Conservation (phyloP, 2,888 invertebrate genomes). For the Drosophila pseudotakahashii region DNA sequence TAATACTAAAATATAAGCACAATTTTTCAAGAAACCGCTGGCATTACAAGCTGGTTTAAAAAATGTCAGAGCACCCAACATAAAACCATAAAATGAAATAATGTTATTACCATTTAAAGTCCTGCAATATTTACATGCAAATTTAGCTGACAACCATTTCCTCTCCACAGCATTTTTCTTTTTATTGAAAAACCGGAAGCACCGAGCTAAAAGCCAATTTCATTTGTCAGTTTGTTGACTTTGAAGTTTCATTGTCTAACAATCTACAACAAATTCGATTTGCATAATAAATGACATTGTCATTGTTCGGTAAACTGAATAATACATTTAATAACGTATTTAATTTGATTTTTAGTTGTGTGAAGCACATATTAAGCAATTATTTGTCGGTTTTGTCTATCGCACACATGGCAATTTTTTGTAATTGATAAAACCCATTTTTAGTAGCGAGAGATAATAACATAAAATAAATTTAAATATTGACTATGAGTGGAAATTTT, state of each 20-base stretch:
- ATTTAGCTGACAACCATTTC: not conserved
- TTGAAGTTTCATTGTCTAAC: constrained; percentile 59
- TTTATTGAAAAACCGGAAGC: not conserved
- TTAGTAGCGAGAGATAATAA: too few relatives aligned
- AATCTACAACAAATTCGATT: constrained; percentile 48
- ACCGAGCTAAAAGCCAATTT: constrained; percentile 1
- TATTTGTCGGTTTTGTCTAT: constrained; percentile 1
- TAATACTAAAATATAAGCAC: constrained; percentile 13
- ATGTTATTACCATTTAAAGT: not conserved
- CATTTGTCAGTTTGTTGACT: constrained; percentile 57
- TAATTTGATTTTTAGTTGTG: constrained; percentile 10
- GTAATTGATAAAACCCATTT: not conserved
- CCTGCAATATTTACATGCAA: not conserved
- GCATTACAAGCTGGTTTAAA: not conserved
- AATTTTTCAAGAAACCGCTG: not conserved
- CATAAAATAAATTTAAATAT: constrained; percentile 1
- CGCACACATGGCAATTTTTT: not conserved
- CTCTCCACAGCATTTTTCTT: not conserved
- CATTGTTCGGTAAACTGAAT: constrained; percentile 3
- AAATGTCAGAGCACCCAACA: not conserved
- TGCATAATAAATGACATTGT: constrained; percentile 66
- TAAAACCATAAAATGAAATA: not conserved
- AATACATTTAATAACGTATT: constrained; percentile 33
- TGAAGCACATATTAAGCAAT: constrained; percentile 27
- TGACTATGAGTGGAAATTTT: not conserved